Conservation (phyloP, 2,113 vertebrate species). For the Nibea albiflora region DNA sequence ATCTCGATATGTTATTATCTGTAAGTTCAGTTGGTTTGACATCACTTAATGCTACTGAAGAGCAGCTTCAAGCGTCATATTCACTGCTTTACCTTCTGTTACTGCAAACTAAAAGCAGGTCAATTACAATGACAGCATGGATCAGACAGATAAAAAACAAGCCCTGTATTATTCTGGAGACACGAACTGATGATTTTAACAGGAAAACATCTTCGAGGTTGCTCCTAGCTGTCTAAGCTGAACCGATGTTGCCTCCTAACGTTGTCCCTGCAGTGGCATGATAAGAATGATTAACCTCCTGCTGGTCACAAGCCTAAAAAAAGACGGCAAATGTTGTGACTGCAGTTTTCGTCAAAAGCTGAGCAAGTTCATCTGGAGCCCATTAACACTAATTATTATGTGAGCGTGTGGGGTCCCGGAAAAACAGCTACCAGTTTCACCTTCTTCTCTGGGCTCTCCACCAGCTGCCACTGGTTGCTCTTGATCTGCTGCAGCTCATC, state of each 20-base stretch:
- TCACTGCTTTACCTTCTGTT: background rate
- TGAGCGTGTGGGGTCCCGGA: background rate
- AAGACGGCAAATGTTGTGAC: slow-evolving; percentile 9
- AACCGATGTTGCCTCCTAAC: slow-evolving; percentile 19
- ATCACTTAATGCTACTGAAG: background rate
- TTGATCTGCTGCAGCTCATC: slow-evolving; percentile 97
- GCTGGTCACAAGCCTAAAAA: slow-evolving; percentile 46
- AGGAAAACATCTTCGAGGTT: background rate
- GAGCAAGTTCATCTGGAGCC: slow-evolving; percentile 42
- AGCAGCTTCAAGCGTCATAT: background rate
- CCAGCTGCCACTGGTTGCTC: slow-evolving; percentile 92
- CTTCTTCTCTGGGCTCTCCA: slow-evolving; percentile 94
- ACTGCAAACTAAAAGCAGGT: background rate
- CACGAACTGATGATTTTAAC: background rate
- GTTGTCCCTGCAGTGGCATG: slow-evolving; percentile 22
- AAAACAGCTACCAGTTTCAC: slow-evolving; percentile 70
- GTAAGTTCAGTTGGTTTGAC: background rate
- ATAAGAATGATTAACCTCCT: slow-evolving; percentile 42
- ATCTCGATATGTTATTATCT: background rate
- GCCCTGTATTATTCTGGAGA: background rate
- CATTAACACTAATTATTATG: slow-evolving; percentile 41
- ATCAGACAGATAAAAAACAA: background rate
- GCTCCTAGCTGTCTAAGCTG: slow-evolving; percentile 13
- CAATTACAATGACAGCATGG: background rate
- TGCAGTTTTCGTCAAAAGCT: slow-evolving; percentile 38